These are phyloP conservation scores for Onthophagus sagittarius DNA, from an alignment of 2,888 invertebrate genomes.

Conservation along the genomic window DNA sequence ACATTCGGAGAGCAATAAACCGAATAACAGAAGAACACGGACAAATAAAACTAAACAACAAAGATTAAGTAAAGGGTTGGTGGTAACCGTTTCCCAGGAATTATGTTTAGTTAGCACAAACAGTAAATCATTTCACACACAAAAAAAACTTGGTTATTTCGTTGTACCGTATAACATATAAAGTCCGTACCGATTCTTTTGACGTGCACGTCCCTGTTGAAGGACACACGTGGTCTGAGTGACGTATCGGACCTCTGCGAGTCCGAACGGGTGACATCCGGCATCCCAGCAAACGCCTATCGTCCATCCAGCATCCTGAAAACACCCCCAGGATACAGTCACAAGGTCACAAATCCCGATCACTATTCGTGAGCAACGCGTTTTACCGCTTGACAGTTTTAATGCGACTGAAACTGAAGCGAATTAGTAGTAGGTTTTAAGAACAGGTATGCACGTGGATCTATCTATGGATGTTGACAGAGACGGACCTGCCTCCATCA, in stretches of 20 bases:
- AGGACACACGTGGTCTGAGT: constrained; percentile 71
- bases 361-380: not conserved
- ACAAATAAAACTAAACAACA: not conserved
- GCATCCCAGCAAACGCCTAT: constrained; percentile 46
- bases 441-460: constrained; percentile 4
- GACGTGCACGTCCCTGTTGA: constrained; percentile 87
- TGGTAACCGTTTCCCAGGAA: not conserved
- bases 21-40: not conserved
- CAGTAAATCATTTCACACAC: not conserved
- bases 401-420: constrained; percentile 10
- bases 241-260: constrained; percentile 51
- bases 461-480: constrained; percentile 6
- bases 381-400: not conserved
- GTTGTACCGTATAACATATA: not conserved
- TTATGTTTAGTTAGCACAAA: not conserved
- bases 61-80: not conserved
- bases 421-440: constrained; percentile 9
- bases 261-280: constrained; percentile 55
- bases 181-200: constrained; percentile 72
- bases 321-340: constrained; percentile 34
- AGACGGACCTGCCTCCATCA: not conserved
- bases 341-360: not conserved
- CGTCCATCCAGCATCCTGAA: constrained; percentile 40
- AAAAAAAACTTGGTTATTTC: not conserved
- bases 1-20: not conserved